Evolutionary conservation across 2,888 invertebrate genomes (phyloP).

Genomic region (Deroplatys truncata): DNA sequence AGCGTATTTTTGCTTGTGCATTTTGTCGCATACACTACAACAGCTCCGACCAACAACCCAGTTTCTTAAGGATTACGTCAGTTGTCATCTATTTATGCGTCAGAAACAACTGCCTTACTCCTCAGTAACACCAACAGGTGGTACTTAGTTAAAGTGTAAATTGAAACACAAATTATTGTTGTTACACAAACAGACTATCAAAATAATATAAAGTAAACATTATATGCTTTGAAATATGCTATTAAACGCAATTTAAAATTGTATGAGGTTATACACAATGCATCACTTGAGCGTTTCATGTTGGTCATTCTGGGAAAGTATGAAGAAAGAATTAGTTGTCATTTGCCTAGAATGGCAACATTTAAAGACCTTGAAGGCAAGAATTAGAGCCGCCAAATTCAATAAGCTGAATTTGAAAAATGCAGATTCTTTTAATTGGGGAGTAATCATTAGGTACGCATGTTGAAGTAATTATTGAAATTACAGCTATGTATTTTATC

Average conservation of each 20-base stretch:
- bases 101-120: neutral
- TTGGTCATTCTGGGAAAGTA: neutral
- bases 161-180: no score
- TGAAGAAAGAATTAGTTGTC: neutral
- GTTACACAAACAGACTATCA: no score
- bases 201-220: no score
- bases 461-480: no score
- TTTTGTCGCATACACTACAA: neutral
- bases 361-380: neutral
- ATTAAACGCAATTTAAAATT: no score
- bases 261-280: no score
- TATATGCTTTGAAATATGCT: no score
- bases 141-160: neutral
- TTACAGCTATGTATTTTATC: no score
- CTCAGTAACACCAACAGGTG: neutral
- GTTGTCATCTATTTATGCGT: neutral
- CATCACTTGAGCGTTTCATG: neutral
- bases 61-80: neutral
- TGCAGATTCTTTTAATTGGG: no score
- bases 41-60: neutral
- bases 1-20: neutral
- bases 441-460: no score
- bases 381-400: neutral
- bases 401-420: neutral
- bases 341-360: neutral